A percentile compares a stretch with the other conserved stretches of the same genome.
These are phyloP conservation scores for Meghimatium bilineatum DNA, from an alignment of 2,888 invertebrate genomes.

Conservation along the genomic window DNA sequence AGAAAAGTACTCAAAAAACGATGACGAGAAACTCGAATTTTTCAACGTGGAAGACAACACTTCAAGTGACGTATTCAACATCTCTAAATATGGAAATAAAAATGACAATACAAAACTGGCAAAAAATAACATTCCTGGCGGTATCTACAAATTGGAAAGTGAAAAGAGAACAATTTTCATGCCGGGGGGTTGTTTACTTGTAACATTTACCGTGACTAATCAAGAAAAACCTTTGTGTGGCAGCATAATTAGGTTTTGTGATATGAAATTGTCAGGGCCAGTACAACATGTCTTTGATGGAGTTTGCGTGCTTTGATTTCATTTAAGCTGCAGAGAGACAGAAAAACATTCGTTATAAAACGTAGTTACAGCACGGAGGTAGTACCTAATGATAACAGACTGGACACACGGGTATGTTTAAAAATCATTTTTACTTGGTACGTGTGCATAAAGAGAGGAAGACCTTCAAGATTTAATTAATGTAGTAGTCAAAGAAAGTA, in stretches of 20 bases:
- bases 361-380: no score
- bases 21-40: neutral
- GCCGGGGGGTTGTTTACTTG: conserved; percentile 48
- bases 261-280: conserved; percentile 50
- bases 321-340: no score
- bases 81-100: neutral
- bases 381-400: no score
- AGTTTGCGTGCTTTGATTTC: conserved; percentile 3
- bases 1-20: neutral
- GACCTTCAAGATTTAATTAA: no score
- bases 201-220: conserved; percentile 33
- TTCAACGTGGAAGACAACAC: neutral
- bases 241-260: conserved; percentile 13
- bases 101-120: neutral
- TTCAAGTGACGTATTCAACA: neutral
- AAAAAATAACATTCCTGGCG: neutral
- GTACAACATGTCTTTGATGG: conserved; percentile 55
- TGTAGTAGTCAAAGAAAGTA: no score
- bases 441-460: no score
- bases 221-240: neutral
- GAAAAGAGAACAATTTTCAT: conserved; percentile 25
- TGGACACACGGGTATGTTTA: no score
- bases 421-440: no score
- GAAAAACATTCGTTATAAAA: no score
- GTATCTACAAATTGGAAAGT: neutral